These are phyloP conservation scores for Eclectus roratus DNA, from an alignment of 2,113 vertebrate genomes.

Conservation along the genomic window DNA sequence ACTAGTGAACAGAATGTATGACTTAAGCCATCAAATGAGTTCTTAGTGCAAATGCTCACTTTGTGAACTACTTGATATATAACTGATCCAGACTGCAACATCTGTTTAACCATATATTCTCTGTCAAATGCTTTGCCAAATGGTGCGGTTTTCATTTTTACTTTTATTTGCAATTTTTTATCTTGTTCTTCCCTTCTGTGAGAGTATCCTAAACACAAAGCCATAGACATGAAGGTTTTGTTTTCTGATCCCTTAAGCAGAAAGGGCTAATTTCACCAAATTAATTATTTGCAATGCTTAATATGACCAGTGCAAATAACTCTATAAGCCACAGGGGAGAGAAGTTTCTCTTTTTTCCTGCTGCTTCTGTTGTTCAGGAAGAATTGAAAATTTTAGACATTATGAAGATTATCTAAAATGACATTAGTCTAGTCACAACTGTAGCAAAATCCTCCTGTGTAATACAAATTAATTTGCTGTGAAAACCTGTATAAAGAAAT, in stretches of 20 bases:
- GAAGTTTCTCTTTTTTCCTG: neutral
- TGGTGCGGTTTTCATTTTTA: neutral
- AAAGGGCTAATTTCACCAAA: constrained; percentile 22
- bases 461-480: constrained; percentile 46
- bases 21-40: neutral
- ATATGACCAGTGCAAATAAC: neutral
- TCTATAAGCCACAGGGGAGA: neutral
- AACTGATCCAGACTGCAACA: neutral
- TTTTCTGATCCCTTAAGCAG: neutral
- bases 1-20: neutral
- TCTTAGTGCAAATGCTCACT: neutral
- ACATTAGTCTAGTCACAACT: constrained; percentile 41
- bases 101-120: neutral
- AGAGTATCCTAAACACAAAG: neutral
- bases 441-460: constrained; percentile 46
- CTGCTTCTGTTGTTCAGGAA: constrained; percentile 14
- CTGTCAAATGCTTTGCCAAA: constrained; percentile 6
- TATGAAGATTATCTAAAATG: constrained; percentile 39
- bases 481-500: neutral
- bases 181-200: neutral
- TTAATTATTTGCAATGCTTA: neutral
- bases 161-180: neutral
- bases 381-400: neutral
- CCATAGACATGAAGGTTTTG: neutral
- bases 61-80: neutral